phyloP scores from a whole-genome alignment of 2,888 invertebrate genomes.

The Leucophora obtusa region DNA sequence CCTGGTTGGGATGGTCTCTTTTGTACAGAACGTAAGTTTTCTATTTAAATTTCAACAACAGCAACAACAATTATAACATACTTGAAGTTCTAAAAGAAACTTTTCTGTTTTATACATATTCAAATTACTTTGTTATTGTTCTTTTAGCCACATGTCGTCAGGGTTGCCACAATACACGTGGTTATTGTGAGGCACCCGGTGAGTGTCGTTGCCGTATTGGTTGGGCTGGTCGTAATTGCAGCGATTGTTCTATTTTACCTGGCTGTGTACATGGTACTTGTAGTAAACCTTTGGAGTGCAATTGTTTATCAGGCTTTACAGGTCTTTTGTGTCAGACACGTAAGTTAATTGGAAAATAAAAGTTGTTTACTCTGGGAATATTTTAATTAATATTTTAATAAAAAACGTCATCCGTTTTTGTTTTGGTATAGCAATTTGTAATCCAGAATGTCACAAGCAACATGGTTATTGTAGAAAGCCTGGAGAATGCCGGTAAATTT shows the following conservation, averaged over 20 bases:
- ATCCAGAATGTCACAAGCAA: constrained; percentile 88
- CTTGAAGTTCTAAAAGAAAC: background rate
- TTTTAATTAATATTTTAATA: constrained; percentile 15
- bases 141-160: constrained; percentile 89
- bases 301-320: constrained; percentile 93
- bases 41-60: background rate
- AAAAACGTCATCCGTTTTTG: constrained; percentile 1
- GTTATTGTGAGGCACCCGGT: constrained; percentile 91
- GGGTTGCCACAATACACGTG: constrained; percentile 90
- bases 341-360: constrained; percentile 79
- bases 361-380: background rate
- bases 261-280: constrained; percentile 95
- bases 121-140: background rate
- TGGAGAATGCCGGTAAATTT: constrained; percentile 85
- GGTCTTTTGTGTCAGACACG: constrained; percentile 92
- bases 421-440: constrained; percentile 85
- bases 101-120: constrained; percentile 7
- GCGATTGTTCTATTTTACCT: constrained; percentile 91
- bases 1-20: constrained; percentile 93
- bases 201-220: constrained; percentile 95
- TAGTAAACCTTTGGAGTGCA: constrained; percentile 92
- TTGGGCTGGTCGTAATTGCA: constrained; percentile 92
- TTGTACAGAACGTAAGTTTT: constrained; percentile 88
- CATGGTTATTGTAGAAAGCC: constrained; percentile 91
- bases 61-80: too few species aligned